A percentile compares a stretch with the other conserved stretches of the same genome.
Evolutionary conservation across 2,113 vertebrate genomes (phyloP).

Genomic region (Sphaerodactylus townsendi): DNA sequence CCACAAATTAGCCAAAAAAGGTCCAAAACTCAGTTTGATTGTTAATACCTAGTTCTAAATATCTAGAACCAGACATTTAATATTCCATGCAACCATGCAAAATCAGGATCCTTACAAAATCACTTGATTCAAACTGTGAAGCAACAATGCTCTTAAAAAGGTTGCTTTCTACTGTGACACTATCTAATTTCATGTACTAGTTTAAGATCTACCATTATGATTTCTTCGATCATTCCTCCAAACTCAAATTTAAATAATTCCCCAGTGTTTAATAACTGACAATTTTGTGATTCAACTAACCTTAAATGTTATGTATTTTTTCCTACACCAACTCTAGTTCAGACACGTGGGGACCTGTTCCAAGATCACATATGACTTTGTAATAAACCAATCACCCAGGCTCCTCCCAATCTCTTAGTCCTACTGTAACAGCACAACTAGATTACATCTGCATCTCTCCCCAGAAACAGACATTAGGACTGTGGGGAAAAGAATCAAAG

Average conservation of each 20-base stretch:
- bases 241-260: neutral
- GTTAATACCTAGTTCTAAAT: neutral
- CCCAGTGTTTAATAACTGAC: neutral
- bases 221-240: neutral
- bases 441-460: neutral
- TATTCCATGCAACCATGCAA: no score
- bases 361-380: neutral
- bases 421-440: neutral
- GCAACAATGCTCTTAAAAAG: no score
- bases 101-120: no score
- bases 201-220: neutral
- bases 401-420: no score
- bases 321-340: neutral
- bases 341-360: neutral
- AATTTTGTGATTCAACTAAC: neutral
- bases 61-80: neutral
- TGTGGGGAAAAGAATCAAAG: neutral
- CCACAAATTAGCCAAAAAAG: no score
- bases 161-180: no score
- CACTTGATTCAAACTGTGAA: no score
- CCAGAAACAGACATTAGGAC: neutral
- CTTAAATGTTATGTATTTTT: neutral
- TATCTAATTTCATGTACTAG: no score
- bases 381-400: no score
- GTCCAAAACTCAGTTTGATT: no score